Evolutionary conservation across 2,888 invertebrate species (phyloP).

Genomic region (Drosophila algonquin): DNA sequence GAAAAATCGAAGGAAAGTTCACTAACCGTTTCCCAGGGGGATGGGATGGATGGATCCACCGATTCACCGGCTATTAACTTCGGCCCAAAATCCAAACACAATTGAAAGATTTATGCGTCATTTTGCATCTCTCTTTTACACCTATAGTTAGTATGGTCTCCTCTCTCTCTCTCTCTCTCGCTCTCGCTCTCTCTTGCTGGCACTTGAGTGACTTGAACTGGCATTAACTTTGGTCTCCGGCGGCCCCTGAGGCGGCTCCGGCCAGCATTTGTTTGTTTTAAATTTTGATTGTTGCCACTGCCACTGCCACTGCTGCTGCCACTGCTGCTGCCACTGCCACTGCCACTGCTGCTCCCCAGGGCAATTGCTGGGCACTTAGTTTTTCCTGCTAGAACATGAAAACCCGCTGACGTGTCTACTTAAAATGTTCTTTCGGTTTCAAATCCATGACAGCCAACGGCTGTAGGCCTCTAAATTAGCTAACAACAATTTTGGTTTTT

Average conservation of each 20-base stretch:
- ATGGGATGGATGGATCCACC: neutral
- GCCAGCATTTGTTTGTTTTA: slow-evolving; percentile 65
- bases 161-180: slow-evolving; percentile 10
- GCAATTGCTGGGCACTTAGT: slow-evolving; percentile 65
- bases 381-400: slow-evolving; percentile 58
- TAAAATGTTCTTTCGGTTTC: slow-evolving; percentile 55
- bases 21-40: slow-evolving; percentile 40
- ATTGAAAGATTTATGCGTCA: slow-evolving; percentile 81
- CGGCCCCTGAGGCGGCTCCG: slow-evolving; percentile 31
- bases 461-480: slow-evolving; percentile 65
- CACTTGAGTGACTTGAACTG: slow-evolving; percentile 66
- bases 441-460: slow-evolving; percentile 62
- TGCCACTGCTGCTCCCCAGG: slow-evolving; percentile 13
- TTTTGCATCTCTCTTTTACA: slow-evolving; percentile 32
- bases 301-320: slow-evolving; percentile 6
- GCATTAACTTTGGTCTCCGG: slow-evolving; percentile 62
- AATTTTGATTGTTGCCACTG: slow-evolving; percentile 40
- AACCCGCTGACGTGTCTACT: slow-evolving; percentile 76
- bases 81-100: slow-evolving; percentile 66
- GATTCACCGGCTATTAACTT: slow-evolving; percentile 63
- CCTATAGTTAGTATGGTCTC: neutral
- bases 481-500: slow-evolving; percentile 4
- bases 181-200: slow-evolving; percentile 19
- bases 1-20: slow-evolving; percentile 19
- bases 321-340: slow-evolving; percentile 15